Evolutionary conservation across 1,140 invertebrate genomes (phyloP).

Genomic region (Achroia grisella): DNA sequence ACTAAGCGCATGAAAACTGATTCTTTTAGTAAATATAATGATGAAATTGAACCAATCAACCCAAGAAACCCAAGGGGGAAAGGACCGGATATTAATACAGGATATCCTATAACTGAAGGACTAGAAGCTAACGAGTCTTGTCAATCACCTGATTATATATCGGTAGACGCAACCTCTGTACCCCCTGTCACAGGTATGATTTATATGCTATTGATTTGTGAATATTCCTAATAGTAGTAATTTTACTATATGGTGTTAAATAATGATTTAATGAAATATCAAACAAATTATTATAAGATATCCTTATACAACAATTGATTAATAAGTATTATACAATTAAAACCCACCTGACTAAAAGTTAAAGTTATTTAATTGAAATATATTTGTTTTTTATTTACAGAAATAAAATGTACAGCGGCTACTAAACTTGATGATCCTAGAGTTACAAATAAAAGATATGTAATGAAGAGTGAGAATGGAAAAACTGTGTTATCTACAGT

Average conservation of each 20-base stretch:
- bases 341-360: no score
- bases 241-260: no score
- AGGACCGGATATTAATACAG: neutral
- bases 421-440: slow-evolving; percentile 43
- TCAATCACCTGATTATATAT: slow-evolving; percentile 40
- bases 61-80: neutral
- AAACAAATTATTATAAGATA: no score
- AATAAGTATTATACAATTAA: no score
- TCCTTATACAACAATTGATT: no score
- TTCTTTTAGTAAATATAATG: neutral
- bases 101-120: neutral
- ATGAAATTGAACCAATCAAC: no score
- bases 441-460: slow-evolving; percentile 42
- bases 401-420: slow-evolving; percentile 35
- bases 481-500: slow-evolving; percentile 24
- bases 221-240: no score
- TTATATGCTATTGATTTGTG: no score
- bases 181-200: slow-evolving; percentile 35
- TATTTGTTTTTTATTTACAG: slow-evolving; percentile 38
- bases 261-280: no score
- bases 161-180: slow-evolving; percentile 15
- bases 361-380: no score
- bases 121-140: slow-evolving; percentile 17
- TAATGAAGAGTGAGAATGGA: slow-evolving; percentile 21
- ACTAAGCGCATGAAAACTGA: slow-evolving; percentile 1